A percentile compares a stretch with the other conserved stretches of the same genome.
phyloP scores from a whole-genome alignment of 2,113 vertebrate genomes.

The Gopherus evgoodei region DNA sequence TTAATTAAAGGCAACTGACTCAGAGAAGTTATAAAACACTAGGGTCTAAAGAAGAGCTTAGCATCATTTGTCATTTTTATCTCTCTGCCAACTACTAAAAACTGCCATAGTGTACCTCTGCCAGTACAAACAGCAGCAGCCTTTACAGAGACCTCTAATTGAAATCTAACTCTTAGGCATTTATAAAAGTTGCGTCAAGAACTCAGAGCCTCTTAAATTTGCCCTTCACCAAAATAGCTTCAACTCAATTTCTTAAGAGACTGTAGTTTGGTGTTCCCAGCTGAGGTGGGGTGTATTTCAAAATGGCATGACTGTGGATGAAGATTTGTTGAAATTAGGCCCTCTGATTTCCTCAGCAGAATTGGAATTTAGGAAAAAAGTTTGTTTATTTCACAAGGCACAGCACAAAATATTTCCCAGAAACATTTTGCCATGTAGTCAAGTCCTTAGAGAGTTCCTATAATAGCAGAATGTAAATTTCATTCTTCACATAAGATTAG shows the following conservation, averaged over 20 bases:
- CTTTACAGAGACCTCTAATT: background rate
- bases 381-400: background rate
- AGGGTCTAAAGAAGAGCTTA: constrained; percentile 26
- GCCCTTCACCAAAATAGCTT: constrained; percentile 49
- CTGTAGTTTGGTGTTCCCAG: accelerated
- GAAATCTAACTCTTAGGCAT: constrained; percentile 27
- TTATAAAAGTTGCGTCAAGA: background rate
- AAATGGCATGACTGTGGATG: background rate
- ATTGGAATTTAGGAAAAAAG: background rate
- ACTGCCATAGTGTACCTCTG: background rate
- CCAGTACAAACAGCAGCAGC: background rate
- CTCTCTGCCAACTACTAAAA: background rate
- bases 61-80: constrained; percentile 10
- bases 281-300: background rate
- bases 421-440: accelerated
- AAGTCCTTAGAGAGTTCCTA: background rate
- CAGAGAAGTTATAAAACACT: background rate
- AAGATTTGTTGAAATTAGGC: background rate
- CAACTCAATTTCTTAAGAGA: background rate
- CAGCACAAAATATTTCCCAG: background rate
- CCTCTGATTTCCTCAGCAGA: background rate
- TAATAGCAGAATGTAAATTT: constrained; percentile 5
- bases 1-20: background rate
- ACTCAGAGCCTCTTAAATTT: background rate
- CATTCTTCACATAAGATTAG: background rate